Conservation (phyloP, 2,888 invertebrate genomes). For the Steinernema carpocapsae region DNA sequence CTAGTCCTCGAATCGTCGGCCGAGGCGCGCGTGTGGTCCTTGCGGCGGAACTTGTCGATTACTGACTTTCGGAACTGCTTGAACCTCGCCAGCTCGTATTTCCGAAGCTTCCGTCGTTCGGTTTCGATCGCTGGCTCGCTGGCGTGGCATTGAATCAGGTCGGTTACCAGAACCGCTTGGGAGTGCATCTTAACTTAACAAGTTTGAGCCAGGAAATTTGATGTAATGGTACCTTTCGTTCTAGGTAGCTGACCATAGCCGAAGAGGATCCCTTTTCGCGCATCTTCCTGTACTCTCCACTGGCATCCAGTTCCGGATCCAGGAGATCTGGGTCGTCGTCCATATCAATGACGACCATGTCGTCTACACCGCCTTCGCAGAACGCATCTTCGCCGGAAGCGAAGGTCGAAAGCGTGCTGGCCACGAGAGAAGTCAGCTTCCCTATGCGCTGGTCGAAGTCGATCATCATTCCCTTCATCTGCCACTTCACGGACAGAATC, state of each 20-base stretch:
- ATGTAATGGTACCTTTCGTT: constrained; percentile 58
- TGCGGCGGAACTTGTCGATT: constrained; percentile 85
- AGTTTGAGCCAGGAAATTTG: background rate
- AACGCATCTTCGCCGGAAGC: constrained; percentile 68
- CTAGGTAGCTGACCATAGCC: constrained; percentile 62
- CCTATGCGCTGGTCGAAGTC: constrained; percentile 78
- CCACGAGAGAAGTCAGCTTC: constrained; percentile 89
- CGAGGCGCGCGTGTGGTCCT: too few relatives aligned
- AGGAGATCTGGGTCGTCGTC: constrained; percentile 34
- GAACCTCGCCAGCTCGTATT: constrained; percentile 89
- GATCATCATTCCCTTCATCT: constrained; percentile 84
- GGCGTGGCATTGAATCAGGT: constrained; percentile 82
- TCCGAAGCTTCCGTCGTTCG: constrained; percentile 88
- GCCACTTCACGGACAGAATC: constrained; percentile 96
- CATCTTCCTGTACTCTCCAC: constrained; percentile 42
- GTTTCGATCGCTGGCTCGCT: constrained; percentile 87
- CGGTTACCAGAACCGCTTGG: constrained; percentile 91
- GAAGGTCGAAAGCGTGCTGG: constrained; percentile 91
- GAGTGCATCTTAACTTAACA: constrained; percentile 80
- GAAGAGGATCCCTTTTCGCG: constrained; percentile 31
- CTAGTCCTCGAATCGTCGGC: background rate
- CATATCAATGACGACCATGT: constrained; percentile 47
- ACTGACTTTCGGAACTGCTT: constrained; percentile 75
- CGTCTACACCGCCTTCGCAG: constrained; percentile 51
- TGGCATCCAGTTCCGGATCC: constrained; percentile 39